phyloP scores from a whole-genome alignment of 2,113 vertebrate genomes.

The Charadrius vociferus region DNA sequence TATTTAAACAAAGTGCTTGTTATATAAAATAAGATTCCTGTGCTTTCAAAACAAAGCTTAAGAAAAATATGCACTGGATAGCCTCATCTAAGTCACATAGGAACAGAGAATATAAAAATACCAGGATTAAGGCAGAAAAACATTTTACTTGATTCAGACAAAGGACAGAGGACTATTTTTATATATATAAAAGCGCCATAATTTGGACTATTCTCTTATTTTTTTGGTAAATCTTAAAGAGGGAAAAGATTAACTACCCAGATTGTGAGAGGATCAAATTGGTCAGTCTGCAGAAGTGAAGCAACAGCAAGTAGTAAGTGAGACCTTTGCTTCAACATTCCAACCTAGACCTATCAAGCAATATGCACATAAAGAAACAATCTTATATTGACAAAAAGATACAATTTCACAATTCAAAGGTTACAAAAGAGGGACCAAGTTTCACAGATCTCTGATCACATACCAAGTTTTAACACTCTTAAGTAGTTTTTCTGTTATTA shows the following conservation, averaged over 20 bases:
- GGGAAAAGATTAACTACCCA: not conserved
- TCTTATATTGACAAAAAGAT: not conserved
- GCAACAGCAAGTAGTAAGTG: not conserved
- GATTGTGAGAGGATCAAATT: not conserved
- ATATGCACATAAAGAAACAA: not conserved
- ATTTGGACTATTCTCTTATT: not conserved
- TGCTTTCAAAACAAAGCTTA: not conserved
- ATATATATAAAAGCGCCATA: too few species aligned
- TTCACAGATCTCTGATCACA: not conserved
- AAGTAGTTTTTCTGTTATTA: not conserved
- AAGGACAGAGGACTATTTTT: not conserved
- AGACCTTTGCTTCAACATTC: not conserved
- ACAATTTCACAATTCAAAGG: not conserved
- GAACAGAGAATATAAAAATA: not conserved
- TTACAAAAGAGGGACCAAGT: not conserved
- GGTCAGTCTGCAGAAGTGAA: not conserved
- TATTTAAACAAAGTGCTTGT: not conserved
- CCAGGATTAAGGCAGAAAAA: not conserved
- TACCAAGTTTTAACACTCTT: not conserved
- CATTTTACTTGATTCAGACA: not conserved
- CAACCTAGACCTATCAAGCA: not conserved
- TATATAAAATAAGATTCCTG: not conserved
- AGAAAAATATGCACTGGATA: not conserved
- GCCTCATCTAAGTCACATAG: not conserved
- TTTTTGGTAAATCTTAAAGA: not conserved